Percentiles rank a stretch among this genome's conserved stretches.
Conservation (phyloP, 2,888 invertebrate species). For the Parnassius apollo region DNA sequence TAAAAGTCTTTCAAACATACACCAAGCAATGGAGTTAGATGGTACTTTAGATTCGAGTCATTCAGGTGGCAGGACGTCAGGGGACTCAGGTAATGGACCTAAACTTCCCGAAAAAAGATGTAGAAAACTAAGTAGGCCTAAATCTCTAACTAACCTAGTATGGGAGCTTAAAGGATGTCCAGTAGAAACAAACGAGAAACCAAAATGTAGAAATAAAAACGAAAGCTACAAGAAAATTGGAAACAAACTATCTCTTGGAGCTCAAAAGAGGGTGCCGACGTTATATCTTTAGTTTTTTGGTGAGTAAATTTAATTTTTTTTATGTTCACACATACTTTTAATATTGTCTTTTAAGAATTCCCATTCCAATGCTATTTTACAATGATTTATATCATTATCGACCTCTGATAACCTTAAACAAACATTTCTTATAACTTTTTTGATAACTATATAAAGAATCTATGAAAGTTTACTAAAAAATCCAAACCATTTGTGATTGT, state of each 20-base stretch:
- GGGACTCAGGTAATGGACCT: constrained; percentile 88
- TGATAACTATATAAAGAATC: too few species aligned
- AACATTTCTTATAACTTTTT: too few species aligned
- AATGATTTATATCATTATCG: too few species aligned
- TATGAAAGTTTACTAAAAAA: too few species aligned
- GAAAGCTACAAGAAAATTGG: constrained; percentile 78
- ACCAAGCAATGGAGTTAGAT: constrained; percentile 87
- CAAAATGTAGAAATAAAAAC: constrained; percentile 75
- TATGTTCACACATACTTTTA: not conserved
- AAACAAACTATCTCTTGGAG: constrained; percentile 74
- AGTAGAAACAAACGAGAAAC: constrained; percentile 67
- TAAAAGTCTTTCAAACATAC: constrained; percentile 86
- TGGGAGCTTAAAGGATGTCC: constrained; percentile 86
- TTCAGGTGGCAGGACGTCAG: constrained; percentile 92
- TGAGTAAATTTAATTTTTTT: constrained; percentile 42
- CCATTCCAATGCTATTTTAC: too few species aligned
- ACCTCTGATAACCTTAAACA: too few species aligned
- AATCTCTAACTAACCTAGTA: constrained; percentile 92
- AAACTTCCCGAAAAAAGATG: constrained; percentile 92
- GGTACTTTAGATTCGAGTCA: constrained; percentile 95
- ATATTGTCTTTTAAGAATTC: too few species aligned
- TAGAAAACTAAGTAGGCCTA: constrained; percentile 89
- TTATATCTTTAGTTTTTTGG: constrained; percentile 76
- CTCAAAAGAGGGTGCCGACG: constrained; percentile 80
- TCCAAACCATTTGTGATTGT: too few species aligned